Conservation (phyloP, 2,888 invertebrate species). For the Cheilosia pagana region DNA sequence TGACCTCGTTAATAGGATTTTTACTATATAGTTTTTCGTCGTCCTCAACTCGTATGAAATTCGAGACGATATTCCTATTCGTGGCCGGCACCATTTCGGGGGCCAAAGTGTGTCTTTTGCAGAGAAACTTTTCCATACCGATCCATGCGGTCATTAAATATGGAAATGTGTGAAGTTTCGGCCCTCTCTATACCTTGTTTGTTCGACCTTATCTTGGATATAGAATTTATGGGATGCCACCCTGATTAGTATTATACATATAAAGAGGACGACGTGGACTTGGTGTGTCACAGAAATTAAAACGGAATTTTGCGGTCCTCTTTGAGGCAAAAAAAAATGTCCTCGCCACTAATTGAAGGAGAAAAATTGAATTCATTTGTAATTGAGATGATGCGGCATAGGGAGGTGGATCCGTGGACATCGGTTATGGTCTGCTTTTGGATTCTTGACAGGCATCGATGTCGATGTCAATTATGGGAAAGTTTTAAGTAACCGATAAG, state of each 20-base stretch:
- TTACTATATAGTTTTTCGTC: conserved; percentile 51
- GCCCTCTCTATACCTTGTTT: conserved; percentile 5
- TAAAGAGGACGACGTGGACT: conserved; percentile 15
- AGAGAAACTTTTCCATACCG: conserved; percentile 52
- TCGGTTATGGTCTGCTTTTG: conserved; percentile 1
- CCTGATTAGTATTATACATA: conserved; percentile 37
- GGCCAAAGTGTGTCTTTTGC: conserved; percentile 33
- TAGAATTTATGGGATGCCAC: conserved; percentile 42
- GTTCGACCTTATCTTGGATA: conserved; percentile 22
- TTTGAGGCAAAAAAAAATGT: conserved; percentile 28
- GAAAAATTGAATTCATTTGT: conserved; percentile 71
- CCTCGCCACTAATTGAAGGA: conserved; percentile 60
- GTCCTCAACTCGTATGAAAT: conserved; percentile 48
- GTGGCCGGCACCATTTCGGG: not conserved
- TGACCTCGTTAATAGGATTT: conserved; percentile 74
- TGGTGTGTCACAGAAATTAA: conserved; percentile 56
- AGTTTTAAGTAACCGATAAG: conserved; percentile 22
- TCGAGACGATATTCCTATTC: conserved; percentile 53
- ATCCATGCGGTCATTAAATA: conserved; percentile 71
- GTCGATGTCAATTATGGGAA: conserved; percentile 45
- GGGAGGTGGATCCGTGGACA: not conserved
- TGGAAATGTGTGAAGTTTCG: conserved; percentile 74
- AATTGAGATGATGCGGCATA: conserved; percentile 49
- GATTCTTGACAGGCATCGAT: conserved; percentile 55
- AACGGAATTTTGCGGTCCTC: conserved; percentile 8